Evolutionary conservation across 2,888 invertebrate genomes (phyloP).

Genomic region (Pseudococcus viburni): DNA sequence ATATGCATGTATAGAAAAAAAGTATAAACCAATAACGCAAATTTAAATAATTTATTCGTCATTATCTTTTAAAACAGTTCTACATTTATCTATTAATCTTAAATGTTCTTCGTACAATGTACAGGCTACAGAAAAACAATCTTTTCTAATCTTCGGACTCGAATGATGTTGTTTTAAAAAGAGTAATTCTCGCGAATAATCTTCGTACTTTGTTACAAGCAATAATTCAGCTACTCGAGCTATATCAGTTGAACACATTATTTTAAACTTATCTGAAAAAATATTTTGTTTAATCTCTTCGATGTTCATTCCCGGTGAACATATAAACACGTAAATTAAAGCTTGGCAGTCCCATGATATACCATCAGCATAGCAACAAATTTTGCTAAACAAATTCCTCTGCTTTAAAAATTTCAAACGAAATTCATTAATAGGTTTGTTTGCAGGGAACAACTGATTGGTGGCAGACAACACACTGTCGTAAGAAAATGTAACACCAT

Average conservation of each 20-base stretch:
- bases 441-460: conserved; percentile 67
- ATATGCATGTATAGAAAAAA: background rate
- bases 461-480: conserved; percentile 72
- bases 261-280: conserved; percentile 62
- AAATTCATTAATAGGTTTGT: conserved; percentile 68
- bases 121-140: conserved; percentile 68
- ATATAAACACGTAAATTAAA: conserved; percentile 69
- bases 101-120: conserved; percentile 68
- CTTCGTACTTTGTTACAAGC: background rate
- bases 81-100: conserved; percentile 68
- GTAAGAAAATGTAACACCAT: conserved; percentile 75
- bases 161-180: background rate
- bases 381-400: conserved; percentile 74
- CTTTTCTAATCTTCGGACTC: background rate
- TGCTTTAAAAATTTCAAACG: conserved; percentile 78
- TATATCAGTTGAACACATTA: conserved; percentile 15
- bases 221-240: conserved; percentile 9
- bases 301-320: conserved; percentile 68
- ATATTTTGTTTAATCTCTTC: conserved; percentile 68
- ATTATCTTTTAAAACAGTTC: conserved; percentile 51
- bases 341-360: conserved; percentile 69
- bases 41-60: background rate
- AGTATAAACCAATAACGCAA: background rate
- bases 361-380: conserved; percentile 68
- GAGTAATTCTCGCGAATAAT: background rate